A percentile compares a stretch with the other conserved stretches of the same genome.
phyloP scores from a whole-genome alignment of 1,140 invertebrate genomes.

The Pteromalus puparum region DNA sequence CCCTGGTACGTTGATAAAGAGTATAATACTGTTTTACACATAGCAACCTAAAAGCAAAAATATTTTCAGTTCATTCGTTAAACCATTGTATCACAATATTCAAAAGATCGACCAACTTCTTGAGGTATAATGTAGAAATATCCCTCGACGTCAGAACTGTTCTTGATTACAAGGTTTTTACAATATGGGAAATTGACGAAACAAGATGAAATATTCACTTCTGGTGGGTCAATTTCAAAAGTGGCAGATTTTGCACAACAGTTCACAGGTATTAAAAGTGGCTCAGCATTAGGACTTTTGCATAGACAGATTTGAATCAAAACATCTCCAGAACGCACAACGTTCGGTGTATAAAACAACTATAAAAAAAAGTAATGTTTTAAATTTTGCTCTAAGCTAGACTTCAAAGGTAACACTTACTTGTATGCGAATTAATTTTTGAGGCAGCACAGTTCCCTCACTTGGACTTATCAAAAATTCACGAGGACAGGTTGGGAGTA shows the following conservation, averaged over 20 bases:
- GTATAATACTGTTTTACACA: constrained; percentile 49
- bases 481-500: constrained; percentile 59
- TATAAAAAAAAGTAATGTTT: constrained; percentile 52
- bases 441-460: constrained; percentile 58
- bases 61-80: background rate
- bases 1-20: constrained; percentile 61
- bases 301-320: constrained; percentile 60
- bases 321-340: constrained; percentile 52
- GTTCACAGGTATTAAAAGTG: constrained; percentile 59
- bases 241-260: constrained; percentile 56
- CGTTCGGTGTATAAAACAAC: constrained; percentile 64
- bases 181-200: constrained; percentile 66
- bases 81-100: background rate
- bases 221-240: constrained; percentile 58
- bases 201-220: constrained; percentile 61
- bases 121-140: constrained; percentile 66
- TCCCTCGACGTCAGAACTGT: constrained; percentile 63
- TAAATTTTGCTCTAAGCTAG: constrained; percentile 28
- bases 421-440: constrained; percentile 59
- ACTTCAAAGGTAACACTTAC: constrained; percentile 49
- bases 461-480: constrained; percentile 64
- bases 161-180: constrained; percentile 58
- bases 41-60: constrained; percentile 52
- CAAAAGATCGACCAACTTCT: constrained; percentile 54
- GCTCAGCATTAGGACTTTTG: constrained; percentile 59